Conservation (phyloP, 2,888 invertebrate genomes). For the Pterostichus niger region DNA sequence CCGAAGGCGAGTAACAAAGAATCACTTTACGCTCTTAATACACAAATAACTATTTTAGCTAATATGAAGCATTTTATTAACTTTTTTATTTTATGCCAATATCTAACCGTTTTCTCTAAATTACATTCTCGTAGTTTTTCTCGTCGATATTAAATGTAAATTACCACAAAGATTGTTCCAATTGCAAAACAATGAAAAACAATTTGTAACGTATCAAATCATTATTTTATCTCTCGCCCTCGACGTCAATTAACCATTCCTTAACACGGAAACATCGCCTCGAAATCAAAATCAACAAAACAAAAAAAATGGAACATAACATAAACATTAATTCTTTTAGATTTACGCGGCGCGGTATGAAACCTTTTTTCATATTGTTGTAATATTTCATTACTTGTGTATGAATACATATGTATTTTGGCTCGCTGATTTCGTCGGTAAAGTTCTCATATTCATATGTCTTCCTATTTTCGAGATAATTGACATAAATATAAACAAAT, state of each 20-base stretch:
- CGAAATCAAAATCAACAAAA: constrained; percentile 2
- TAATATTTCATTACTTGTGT: constrained; percentile 1
- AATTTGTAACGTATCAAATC: constrained; percentile 25
- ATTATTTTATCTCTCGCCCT: background rate
- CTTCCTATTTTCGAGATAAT: too few relatives aligned
- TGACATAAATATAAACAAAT: too few relatives aligned
- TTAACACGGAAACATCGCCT: background rate
- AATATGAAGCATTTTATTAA: too few relatives aligned
- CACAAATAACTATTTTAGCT: too few relatives aligned
- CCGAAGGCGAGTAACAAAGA: too few relatives aligned
- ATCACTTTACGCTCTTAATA: too few relatives aligned
- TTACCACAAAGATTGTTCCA: background rate
- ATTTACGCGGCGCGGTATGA: background rate
- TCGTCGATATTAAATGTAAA: background rate
- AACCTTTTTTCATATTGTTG: constrained; percentile 28
- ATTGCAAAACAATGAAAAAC: constrained; percentile 19
- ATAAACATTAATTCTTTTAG: constrained; percentile 15
- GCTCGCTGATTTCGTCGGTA: too few relatives aligned
- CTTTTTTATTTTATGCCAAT: too few relatives aligned
- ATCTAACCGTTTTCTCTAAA: too few relatives aligned
- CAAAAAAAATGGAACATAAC: background rate
- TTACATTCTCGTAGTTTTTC: too few relatives aligned
- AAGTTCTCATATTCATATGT: too few relatives aligned
- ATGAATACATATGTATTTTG: too few relatives aligned
- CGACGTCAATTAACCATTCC: constrained; percentile 10